phyloP scores from a whole-genome alignment of 2,797 vertebrate genomes.

The Pipistrellus kuhlii region DNA sequence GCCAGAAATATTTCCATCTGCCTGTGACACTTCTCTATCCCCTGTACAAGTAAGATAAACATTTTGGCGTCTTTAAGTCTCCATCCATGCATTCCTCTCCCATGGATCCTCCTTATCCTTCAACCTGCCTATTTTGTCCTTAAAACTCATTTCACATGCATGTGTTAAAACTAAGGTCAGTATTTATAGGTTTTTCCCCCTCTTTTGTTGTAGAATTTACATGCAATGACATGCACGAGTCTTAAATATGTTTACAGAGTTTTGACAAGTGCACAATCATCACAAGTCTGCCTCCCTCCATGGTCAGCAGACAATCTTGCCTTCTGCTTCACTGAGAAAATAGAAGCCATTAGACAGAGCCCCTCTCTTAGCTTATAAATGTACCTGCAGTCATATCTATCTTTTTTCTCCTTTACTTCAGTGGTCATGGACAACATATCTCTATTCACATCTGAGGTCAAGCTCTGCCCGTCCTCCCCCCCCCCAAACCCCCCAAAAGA shows the following conservation, averaged over 20 bases:
- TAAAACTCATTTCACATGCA: too few species aligned
- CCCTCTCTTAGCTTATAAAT: background rate
- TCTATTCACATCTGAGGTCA: background rate
- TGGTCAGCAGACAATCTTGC: background rate
- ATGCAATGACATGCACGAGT: background rate
- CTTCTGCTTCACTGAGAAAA: constrained; percentile 1
- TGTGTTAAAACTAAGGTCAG: constrained; percentile 33
- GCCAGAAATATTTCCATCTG: too few species aligned
- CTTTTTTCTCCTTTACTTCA: background rate
- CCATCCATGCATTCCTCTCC: too few species aligned
- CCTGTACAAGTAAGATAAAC: too few species aligned
- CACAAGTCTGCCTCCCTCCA: background rate
- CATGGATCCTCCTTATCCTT: too few species aligned
- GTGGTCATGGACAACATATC: background rate
- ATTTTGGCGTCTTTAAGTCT: too few species aligned
- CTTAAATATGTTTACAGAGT: background rate
- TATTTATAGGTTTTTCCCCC: background rate
- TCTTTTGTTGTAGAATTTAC: constrained; percentile 4
- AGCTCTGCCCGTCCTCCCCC: background rate
- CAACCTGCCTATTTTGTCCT: too few species aligned
- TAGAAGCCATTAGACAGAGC: background rate
- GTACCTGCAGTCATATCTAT: background rate
- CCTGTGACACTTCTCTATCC: too few species aligned
- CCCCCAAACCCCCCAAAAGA: background rate
- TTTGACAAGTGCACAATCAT: background rate